Evolutionary conservation across 2,113 vertebrate genomes (phyloP), one percentile per base, ranked within the genome.

Genomic region (Tilapia sparmanii): DNA sequence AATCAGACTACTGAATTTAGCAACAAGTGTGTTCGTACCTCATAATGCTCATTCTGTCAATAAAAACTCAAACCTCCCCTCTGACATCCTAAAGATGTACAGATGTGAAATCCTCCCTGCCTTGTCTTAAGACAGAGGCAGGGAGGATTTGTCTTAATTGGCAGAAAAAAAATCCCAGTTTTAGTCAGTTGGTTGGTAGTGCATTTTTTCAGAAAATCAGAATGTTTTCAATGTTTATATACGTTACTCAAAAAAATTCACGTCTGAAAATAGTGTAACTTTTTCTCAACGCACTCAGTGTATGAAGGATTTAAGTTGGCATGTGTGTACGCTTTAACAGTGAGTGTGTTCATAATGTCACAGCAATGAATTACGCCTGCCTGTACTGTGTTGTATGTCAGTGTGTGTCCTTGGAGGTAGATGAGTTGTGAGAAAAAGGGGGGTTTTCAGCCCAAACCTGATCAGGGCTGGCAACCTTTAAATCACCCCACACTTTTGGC

Each of bases 391-490:
- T 22, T 59, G 76, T 81, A 68, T 90, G 82, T 93, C 87, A 53
- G 73, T 3, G 5, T 29, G 61, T 45, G 92, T 88, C 93, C 93
- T 94, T 92, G 94, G 54, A 8, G 10, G 24, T 16, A 81, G 85
- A 92, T 93, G 87, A 95, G 87, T 90, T 92, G 91, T 83, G 86
- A 66, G 86, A 94, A 91, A 94, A 90, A 81, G 86, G 84, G 82
- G 84, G 88, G 53, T 90, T 90, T 94, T 94, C 55, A 40, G 61
- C 89, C 86, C 90, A 92, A 89, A 92, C 89, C 33, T 73, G 83
- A 81, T 76, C 90, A 12, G 50, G n/a, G 84, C 84, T 82, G 83
- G 45, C 84, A 87, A 90, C 76, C 80, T 35, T 87, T 95, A 92
- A 95, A 95, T 95, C 93, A 92, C 26, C 12, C 82, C 10, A 26